Base-by-base conservation (phyloP, 1,140 invertebrate species). In the Pseudomyrmex concolor region DNA sequence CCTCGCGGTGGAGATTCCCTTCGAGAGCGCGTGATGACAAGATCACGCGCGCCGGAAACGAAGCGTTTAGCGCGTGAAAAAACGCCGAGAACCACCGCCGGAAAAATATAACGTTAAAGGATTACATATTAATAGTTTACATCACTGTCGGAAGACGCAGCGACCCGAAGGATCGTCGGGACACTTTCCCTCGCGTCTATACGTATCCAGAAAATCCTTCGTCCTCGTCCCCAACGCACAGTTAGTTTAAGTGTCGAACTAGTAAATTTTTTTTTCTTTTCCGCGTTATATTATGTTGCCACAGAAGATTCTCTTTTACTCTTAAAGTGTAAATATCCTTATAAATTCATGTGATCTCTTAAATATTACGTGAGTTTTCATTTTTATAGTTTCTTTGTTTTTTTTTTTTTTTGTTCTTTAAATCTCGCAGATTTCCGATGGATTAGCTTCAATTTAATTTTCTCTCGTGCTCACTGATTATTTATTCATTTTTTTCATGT, bases 81-180 rank as follows among this genome's bases (percentile, higher is more conserved):
- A 89, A 89, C 55, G 19, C 34, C 71, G 17, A 15, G 70, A 57
- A 67, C 80, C 92, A 93, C 91, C 92, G 92, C 91, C 93, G 90
- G 87, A 91, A 94, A 94, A 94, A 93, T 94, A 94, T 93, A 93
- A 94, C 91, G 84, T 93, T 93, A 93, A 94, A 86, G 90, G 90
- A 81, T 93, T 94, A 94, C 89, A 92, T 92, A 90, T 93, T 93
- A 93, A 92, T 93, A 93, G 90, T 94, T 34, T 93, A 94, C 92
- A 94, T 94, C 93, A 94, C 92, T 93, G 91, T 91, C 89, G 90
- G 89, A 87, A 84, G 86, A 88, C 83, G 80, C 86, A 83, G 57
- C 70, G 66, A 83, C 43, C 82, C 77, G 68, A 34, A 86, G 87
- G 85, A 90, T 82, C 66, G 77, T 80, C 87, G 68, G 80, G 73